Percentiles rank a stretch among this genome's conserved stretches.
These are phyloP conservation scores for Zaprionus nigranus DNA, from an alignment of 1,140 invertebrate genomes.

Conservation along the genomic window DNA sequence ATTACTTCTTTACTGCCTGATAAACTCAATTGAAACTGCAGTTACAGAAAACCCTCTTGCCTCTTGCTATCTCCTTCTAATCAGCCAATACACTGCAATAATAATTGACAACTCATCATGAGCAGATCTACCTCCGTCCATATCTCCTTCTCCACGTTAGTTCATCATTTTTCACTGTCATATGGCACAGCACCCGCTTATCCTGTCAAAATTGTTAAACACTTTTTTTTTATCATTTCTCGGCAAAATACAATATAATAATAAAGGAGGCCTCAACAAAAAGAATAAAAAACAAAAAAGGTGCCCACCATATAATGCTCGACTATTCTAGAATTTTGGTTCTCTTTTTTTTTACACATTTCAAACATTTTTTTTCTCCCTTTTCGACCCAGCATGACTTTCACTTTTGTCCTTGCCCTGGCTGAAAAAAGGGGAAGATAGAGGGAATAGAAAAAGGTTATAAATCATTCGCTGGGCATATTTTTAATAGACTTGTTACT, in stretches of 20 bases:
- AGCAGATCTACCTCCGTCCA: slow-evolving; percentile 1
- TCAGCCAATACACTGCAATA: background rate
- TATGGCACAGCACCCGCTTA: slow-evolving; percentile 59
- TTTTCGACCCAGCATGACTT: slow-evolving; percentile 47
- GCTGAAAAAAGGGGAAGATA: background rate
- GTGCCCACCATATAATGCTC: slow-evolving; percentile 63
- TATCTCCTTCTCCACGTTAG: slow-evolving; percentile 21
- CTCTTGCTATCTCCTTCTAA: background rate
- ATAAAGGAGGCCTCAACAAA: slow-evolving; percentile 1
- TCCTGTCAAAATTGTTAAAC: slow-evolving; percentile 70
- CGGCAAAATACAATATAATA: slow-evolving; percentile 10
- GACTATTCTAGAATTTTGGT: slow-evolving; percentile 65
- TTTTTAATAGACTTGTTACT: slow-evolving; percentile 79
- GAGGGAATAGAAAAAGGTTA: slow-evolving; percentile 55
- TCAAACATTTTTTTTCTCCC: slow-evolving; percentile 5
- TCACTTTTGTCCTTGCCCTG: slow-evolving; percentile 49
- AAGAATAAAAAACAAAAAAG: slow-evolving; percentile 36
- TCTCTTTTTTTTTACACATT: slow-evolving; percentile 2
- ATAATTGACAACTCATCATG: slow-evolving; percentile 48
- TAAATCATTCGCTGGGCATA: slow-evolving; percentile 74
- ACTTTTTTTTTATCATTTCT: slow-evolving; percentile 65
- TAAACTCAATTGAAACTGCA: too few species aligned
- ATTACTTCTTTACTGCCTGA: too few species aligned
- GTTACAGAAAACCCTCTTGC: background rate
- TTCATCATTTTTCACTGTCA: slow-evolving; percentile 69